Evolutionary conservation across 2,797 vertebrate species (phyloP), one percentile per base, ranked within the genome.

Genomic region (Eulemur coronatus): DNA sequence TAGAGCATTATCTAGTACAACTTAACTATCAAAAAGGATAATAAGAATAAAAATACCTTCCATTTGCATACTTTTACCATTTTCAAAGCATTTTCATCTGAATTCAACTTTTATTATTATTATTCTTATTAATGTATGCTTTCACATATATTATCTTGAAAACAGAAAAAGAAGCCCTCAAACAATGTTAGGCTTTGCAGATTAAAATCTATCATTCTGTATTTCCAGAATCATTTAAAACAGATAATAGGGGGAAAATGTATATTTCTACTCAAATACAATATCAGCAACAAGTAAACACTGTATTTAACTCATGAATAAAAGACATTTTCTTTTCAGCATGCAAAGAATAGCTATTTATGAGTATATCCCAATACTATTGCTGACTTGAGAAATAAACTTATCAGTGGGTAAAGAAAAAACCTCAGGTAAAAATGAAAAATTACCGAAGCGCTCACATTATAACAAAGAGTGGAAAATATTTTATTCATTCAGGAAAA

Each of bases 401-500:
- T 67, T 59, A 88, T 38, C 33, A 92, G 76, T 73, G 28, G 38
- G 22, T 79, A 87, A 97, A 95, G 35, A 76, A 89, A 46, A 89
- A 94, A 55, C 3, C 15, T 24, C 6, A 18, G 63, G 61, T 13
- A 65, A 20, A 94, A 61, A 57, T 13, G 82, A 96, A 97, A 55
- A 98, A 95, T 84, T 97, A 84, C 26, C 35, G 93, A 89, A 50
- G 38, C 18, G 48, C 1, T 50, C 33, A 70, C 15, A 57, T 89
- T 91, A 80, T 80, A 93, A 94, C 84, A 92, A 65, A 94, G 57
- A 80, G 24, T 78, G 38, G 84, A 48, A 92, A 93, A 69, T 75
- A 91, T 81, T 93, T 78, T 91, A 90, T 96, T 97, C 61, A 92
- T 43, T 20, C n/a, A 93, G 7, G 48, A 76, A 97, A 93, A 94